Conservation (phyloP, 2,113 vertebrate genomes). For the Dipodomys spectabilis region DNA sequence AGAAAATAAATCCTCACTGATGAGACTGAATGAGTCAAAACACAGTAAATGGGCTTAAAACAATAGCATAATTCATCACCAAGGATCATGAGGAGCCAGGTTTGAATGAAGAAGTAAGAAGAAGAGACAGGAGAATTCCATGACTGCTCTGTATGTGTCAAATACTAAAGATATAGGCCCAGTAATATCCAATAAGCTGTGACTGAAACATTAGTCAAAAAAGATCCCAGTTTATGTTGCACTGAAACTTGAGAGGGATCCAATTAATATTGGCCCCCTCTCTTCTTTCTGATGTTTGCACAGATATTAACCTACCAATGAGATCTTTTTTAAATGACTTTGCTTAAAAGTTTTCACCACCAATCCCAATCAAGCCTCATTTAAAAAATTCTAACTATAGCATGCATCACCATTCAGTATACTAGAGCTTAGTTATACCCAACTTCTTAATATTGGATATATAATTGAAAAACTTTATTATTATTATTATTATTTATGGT, state of each 20-base stretch:
- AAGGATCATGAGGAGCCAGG: not conserved
- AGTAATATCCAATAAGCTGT: not conserved
- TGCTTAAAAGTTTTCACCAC: not conserved
- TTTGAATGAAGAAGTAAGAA: constrained; percentile 35
- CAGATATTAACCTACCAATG: not conserved
- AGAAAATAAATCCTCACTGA: constrained; percentile 54
- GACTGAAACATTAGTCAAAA: not conserved
- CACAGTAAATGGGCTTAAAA: constrained; percentile 44
- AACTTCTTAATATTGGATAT: not conserved
- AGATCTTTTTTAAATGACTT: not conserved
- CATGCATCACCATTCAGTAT: not conserved
- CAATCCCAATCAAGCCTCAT: not conserved
- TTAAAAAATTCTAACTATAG: not conserved
- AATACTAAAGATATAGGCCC: not conserved
- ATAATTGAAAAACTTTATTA: not conserved
- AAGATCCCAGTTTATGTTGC: not conserved
- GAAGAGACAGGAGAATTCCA: not conserved
- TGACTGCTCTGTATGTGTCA: not conserved
- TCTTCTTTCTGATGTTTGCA: constrained; percentile 2
- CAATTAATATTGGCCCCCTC: not conserved
- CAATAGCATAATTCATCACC: constrained; percentile 55
- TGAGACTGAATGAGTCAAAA: constrained; percentile 68
- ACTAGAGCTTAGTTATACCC: not conserved
- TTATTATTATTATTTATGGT: not conserved
- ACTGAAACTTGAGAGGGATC: not conserved